Conservation (phyloP, 2,113 vertebrate genomes). For the Motacilla tschutschensis region DNA sequence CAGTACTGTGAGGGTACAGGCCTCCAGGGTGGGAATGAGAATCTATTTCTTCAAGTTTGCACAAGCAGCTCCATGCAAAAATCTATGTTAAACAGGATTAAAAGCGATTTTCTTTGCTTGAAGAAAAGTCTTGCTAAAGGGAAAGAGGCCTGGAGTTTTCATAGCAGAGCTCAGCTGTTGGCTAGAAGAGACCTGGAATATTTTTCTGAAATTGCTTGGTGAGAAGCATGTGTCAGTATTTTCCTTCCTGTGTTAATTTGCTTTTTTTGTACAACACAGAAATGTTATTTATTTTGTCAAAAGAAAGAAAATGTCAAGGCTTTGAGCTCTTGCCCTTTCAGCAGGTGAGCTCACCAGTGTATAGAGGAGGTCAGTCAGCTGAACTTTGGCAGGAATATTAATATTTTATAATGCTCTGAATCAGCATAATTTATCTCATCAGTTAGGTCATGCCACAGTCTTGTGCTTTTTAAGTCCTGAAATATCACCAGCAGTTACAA, state of each 20-base stretch:
- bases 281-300: slow-evolving; percentile 1
- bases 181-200: background rate
- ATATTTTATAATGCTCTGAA: slow-evolving; percentile 10
- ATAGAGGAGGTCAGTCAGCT: background rate
- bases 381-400: slow-evolving; percentile 2
- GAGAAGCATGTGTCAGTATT: background rate
- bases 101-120: background rate
- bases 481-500: background rate
- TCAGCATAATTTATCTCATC: slow-evolving; percentile 10
- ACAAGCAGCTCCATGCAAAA: background rate
- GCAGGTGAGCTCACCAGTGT: background rate
- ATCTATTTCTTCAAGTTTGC: background rate
- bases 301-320: slow-evolving; percentile 1
- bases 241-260: background rate
- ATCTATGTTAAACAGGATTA: background rate
- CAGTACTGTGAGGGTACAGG: background rate
- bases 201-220: background rate
- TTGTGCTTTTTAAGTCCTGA: background rate
- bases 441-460: background rate
- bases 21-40: background rate
- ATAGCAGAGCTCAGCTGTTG: background rate
- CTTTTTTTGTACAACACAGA: background rate
- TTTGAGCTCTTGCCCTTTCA: slow-evolving; percentile 3
- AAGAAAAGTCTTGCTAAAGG: background rate
- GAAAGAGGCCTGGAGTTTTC: background rate